Conservation (phyloP, 2,113 vertebrate genomes). For the Amphiprion ocellaris region DNA sequence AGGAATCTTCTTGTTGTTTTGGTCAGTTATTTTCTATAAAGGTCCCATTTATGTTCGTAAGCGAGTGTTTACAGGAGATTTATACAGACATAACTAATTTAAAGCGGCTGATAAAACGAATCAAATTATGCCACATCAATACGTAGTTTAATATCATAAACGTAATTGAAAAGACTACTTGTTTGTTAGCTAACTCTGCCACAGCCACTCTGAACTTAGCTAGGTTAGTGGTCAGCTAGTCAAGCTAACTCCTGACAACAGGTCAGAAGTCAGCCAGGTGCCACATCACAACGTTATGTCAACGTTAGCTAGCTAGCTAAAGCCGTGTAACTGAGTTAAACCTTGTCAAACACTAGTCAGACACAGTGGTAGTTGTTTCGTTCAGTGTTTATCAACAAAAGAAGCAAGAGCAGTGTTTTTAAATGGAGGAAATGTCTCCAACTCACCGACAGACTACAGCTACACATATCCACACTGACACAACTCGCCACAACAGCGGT, state of each 20-base stretch:
- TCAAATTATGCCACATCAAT: not conserved
- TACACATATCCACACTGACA: conserved; percentile 75
- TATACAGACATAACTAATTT: not conserved
- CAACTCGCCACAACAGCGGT: conserved; percentile 68
- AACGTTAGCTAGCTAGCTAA: conserved; percentile 23
- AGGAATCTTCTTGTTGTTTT: not conserved
- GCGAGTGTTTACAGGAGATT: not conserved
- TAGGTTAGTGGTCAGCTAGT: not conserved
- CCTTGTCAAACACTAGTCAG: not conserved
- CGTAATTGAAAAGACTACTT: not conserved
- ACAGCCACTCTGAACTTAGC: not conserved
- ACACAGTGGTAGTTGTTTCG: not conserved
- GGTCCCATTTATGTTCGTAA: not conserved
- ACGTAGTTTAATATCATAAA: no score
- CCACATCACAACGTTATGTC: conserved; percentile 70
- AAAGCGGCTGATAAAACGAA: not conserved
- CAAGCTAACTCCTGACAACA: conserved; percentile 29
- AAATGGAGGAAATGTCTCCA: rapidly evolving
- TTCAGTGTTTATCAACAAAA: not conserved
- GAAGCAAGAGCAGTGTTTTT: not conserved
- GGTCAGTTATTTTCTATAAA: not conserved
- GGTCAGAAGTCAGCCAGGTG: conserved; percentile 69
- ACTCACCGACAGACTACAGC: conserved; percentile 77
- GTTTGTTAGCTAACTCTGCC: not conserved
- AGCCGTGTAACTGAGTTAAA: not conserved